Percentiles rank a stretch among this genome's conserved stretches.
Conservation (phyloP, 2,113 vertebrate species). For the Callospermophilus lateralis region DNA sequence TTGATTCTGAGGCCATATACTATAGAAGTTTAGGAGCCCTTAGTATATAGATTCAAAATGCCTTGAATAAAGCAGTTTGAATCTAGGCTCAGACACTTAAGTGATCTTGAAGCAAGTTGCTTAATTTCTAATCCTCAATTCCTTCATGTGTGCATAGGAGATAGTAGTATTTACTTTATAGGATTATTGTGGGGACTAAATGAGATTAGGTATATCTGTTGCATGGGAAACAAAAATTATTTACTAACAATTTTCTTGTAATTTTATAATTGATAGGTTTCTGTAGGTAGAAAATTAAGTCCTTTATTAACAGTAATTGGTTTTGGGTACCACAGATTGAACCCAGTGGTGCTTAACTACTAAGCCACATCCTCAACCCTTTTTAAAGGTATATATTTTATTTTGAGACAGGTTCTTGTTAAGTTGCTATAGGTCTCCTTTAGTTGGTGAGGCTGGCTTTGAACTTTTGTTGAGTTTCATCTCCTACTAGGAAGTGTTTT, state of each 20-base stretch:
- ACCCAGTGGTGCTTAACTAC: too few species aligned
- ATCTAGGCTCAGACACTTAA: neutral
- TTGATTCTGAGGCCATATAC: neutral
- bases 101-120: neutral
- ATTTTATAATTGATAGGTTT: neutral
- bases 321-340: too few species aligned
- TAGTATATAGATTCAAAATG: neutral
- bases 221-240: neutral
- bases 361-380: too few species aligned
- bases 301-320: neutral
- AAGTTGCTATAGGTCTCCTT: too few species aligned
- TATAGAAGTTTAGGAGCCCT: neutral
- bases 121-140: neutral
- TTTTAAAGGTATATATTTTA: too few species aligned
- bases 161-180: neutral
- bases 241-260: neutral
- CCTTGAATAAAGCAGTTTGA: neutral
- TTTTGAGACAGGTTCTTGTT: too few species aligned
- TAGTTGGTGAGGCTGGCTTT: too few species aligned
- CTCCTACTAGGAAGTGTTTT: too few species aligned
- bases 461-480: too few species aligned
- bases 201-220: neutral
- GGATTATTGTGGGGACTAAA: neutral
- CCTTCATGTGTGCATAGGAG: neutral
- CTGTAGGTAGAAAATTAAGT: neutral